Evolutionary conservation across 2,113 vertebrate genomes (phyloP).

Genomic region (Colius striatus): DNA sequence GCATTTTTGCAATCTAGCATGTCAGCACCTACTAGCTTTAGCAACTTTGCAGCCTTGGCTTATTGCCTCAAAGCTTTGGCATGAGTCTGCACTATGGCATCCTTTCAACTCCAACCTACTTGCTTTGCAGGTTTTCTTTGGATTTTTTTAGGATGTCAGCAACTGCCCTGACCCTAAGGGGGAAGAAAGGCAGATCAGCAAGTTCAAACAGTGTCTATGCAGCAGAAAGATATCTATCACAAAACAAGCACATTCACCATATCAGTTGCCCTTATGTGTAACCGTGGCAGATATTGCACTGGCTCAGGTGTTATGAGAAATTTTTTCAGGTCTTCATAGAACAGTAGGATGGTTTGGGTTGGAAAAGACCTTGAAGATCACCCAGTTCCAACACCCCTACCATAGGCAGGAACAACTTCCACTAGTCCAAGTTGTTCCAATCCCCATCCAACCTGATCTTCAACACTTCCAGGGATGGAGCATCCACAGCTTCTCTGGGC

Average conservation of each 20-base stretch:
- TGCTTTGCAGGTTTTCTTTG: conserved; percentile 44
- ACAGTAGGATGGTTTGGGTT: no score
- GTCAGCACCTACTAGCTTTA: conserved; percentile 48
- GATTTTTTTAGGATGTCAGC: conserved; percentile 42
- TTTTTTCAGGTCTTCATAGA: not conserved
- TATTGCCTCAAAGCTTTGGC: conserved; percentile 56
- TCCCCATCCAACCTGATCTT: no score
- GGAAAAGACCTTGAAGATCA: no score
- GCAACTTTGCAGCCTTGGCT: conserved; percentile 41
- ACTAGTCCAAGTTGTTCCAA: no score
- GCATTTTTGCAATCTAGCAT: conserved; percentile 29
- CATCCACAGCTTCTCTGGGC: no score
- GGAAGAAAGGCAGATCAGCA: conserved; percentile 37
- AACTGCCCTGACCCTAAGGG: conserved; percentile 11
- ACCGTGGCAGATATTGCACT: not conserved
- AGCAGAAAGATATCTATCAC: conserved; percentile 56
- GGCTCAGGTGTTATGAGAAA: not conserved
- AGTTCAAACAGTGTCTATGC: conserved; percentile 46
- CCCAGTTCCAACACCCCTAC: no score
- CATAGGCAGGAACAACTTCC: no score
- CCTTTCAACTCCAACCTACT: conserved; percentile 56
- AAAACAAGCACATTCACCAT: conserved; percentile 5
- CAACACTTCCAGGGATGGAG: no score
- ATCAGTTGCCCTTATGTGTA: not conserved
- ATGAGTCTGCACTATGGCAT: conserved; percentile 32